Conservation (phyloP, 2,888 invertebrate genomes). For the Rhaphigaster nebulosa region DNA sequence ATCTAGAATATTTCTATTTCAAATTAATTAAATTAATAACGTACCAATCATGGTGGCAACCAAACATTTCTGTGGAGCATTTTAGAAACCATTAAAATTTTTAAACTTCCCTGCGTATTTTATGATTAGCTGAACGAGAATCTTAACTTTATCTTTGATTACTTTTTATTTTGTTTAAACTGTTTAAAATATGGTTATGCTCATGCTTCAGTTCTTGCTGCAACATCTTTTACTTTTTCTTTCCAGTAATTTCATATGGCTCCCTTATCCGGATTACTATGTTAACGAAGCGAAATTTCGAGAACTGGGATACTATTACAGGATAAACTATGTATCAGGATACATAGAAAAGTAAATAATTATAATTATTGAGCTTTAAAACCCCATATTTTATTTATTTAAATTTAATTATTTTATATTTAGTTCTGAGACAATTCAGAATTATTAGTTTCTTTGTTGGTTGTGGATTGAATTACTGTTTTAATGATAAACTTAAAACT, state of each 20-base stretch:
- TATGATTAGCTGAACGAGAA: too few species aligned
- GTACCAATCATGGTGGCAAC: too few species aligned
- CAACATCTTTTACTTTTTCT: constrained; percentile 1
- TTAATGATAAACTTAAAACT: too few species aligned
- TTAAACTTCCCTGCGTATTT: too few species aligned
- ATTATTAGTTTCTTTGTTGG: background rate
- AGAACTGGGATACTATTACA: background rate
- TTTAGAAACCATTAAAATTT: too few species aligned
- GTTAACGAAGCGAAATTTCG: background rate
- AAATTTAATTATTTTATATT: background rate
- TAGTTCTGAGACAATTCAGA: background rate
- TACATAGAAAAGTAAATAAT: constrained; percentile 29
- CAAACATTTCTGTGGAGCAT: too few species aligned
- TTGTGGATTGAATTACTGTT: too few species aligned
- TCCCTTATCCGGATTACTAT: constrained; percentile 6
- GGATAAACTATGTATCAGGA: constrained; percentile 33
- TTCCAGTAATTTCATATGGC: constrained; percentile 37
- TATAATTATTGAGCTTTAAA: constrained; percentile 11
- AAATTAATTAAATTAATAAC: too few species aligned
- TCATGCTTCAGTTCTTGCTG: background rate
- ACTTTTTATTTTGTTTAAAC: background rate
- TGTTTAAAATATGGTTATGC: background rate
- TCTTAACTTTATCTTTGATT: background rate
- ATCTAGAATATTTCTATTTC: background rate
- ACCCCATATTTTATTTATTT: background rate